Evolutionary conservation across 2,888 invertebrate species (phyloP).

Genomic region (Belgica antarctica): DNA sequence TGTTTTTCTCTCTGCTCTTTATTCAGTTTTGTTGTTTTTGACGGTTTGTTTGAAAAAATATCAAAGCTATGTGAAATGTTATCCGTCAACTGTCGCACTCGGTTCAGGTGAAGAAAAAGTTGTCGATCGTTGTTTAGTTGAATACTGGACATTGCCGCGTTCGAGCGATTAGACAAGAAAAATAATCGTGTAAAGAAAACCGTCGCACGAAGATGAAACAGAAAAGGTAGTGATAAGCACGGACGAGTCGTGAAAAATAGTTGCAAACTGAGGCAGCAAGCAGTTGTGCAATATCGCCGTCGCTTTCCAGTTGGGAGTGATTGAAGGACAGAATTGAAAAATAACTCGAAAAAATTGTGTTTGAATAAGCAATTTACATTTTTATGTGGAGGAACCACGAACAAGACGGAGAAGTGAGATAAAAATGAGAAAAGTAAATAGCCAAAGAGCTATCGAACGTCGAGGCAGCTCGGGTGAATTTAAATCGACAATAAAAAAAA

Average conservation of each 20-base stretch:
- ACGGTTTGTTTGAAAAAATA: neutral
- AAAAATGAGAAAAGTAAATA: conserved; percentile 28
- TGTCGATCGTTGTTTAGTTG: conserved; percentile 18
- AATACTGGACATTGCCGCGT: neutral
- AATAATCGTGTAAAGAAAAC: neutral
- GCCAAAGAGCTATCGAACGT: too few species aligned
- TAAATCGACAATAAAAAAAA: neutral
- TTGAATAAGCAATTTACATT: conserved; percentile 24
- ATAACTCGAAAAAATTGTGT: conserved; percentile 17
- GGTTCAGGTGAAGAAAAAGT: conserved; percentile 5
- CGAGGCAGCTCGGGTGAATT: neutral
- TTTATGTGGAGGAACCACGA: conserved; percentile 4
- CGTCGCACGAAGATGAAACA: conserved; percentile 25
- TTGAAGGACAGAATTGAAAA: conserved; percentile 12
- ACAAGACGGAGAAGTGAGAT: conserved; percentile 15
- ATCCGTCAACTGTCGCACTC: neutral
- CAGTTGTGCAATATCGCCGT: conserved; percentile 3
- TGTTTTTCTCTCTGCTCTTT: neutral
- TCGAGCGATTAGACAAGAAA: too few species aligned
- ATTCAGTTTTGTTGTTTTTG: neutral
- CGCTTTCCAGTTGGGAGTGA: neutral
- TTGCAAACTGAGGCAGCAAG: neutral
- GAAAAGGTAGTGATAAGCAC: conserved; percentile 33
- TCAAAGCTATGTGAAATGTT: conserved; percentile 10
- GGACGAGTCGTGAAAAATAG: neutral